Base-by-base conservation (phyloP, 2,888 invertebrate species). In the Venustoraphidia nigricollis region DNA sequence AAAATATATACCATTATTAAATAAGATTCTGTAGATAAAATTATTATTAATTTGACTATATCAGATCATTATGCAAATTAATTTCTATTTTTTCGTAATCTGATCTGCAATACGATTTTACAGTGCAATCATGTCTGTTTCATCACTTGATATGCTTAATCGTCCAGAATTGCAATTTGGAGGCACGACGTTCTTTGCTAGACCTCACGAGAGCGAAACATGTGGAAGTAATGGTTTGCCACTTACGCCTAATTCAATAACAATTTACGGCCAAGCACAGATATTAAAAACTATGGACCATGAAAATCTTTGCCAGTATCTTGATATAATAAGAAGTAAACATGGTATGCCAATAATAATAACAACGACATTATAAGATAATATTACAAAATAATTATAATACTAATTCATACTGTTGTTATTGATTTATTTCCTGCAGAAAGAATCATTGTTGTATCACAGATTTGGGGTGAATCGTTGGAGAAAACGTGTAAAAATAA, bases 201-300 rank as follows among this genome's bases (percentile, higher is more conserved):
- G 83, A 60, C 81, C 83, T 59, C 92, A 94, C 65, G 87, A 89
- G 10, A 83, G 84, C 34, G 92, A 93, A 65, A 80, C 83, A 46
- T 96, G 95, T 66, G 95, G 95, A 9, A 90, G 89, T 55, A 97
- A 97, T 69, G 96, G 97, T 1, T 69, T 97, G 44, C 97, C 97
- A 0, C 70, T 96, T 14, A 96, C 96, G 1, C 95, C 96, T 2
- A 95, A 96, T 67, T 94, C 95, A 0, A 92, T 96, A 52, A 87
- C 90, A 48, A 93, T 97, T 60, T 73, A 92, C 48, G 95, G 96
- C 8, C 76, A 81, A 59, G 88, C 94, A 34, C 93, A 94, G 63
- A 71, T 77, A 51, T 70, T 96, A 11, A 83, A 88, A 61, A 81
- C 80, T 0, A 69, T 92, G 46, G 72, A 78, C 50, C 91, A 93